Evolutionary conservation across 2,113 vertebrate genomes (phyloP), one percentile per base, ranked within the genome.

Genomic region (Lophius piscatorius): DNA sequence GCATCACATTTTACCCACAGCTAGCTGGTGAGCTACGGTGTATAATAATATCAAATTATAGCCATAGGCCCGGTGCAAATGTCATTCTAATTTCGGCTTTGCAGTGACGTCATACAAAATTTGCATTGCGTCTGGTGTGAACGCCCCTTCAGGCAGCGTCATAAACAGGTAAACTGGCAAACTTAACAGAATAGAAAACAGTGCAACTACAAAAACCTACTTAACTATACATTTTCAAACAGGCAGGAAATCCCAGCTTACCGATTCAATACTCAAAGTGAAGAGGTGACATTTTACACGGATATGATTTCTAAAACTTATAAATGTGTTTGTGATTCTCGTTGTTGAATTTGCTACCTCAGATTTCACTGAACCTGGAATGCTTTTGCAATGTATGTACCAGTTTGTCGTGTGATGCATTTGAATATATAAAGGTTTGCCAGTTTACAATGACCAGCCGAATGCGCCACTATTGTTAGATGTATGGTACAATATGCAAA

Each of bases 401-500:
- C 10, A 22, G 42, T 74, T 42, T 16, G 49, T 70, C 46, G 42
- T 5, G 49, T 71, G 29, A 67, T 36, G 22, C 29, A 10, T n/a
- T n/a, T 39, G 2, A 38, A 28, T 49, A 70, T 48, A 63, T 38
- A 76, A 49, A 67, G 72, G 78, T 83, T 87, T 80, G 85, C 83
- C 76, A 81, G 85, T 81, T 85, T 81, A 82, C 76, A 31, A 48
- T 0, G 80, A 86, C 74, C 78, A 74, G 81, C 80, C 45, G 71
- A 86, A 82, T 80, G 81, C 82, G 48, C 63, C 74, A 59, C 78
- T 73, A 74, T 77, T n/a, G n/a, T n/a, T 80, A 74, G 59, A 41
- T 80, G 74, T 85, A 70, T 57, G 81, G 81, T 83, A 84, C 65
- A 84, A 88, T 90, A 91, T 89, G 90, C 90, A 91, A 90, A n/a